phyloP scores from a whole-genome alignment of 2,797 vertebrate genomes.

The Euthynnus affinis region DNA sequence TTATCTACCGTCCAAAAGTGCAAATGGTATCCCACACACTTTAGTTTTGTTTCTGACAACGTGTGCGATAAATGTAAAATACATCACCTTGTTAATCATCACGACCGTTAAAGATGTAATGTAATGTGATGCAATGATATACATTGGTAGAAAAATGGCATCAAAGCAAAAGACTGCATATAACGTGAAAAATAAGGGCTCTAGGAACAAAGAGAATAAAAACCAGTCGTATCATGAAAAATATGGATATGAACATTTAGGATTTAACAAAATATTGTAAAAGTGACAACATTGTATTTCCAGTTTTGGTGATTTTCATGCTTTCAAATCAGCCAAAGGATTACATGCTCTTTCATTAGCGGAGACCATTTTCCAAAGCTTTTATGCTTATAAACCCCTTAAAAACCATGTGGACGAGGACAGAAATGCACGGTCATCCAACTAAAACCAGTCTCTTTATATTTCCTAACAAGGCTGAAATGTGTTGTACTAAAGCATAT shows the following conservation, averaged over 20 bases:
- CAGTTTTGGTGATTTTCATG: not conserved
- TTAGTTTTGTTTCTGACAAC: too few species aligned
- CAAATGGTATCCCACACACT: not conserved
- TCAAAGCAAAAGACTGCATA: not conserved
- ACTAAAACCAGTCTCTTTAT: too few species aligned
- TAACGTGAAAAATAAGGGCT: not conserved
- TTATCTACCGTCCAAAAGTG: not conserved
- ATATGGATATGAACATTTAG: too few species aligned
- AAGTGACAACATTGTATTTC: too few species aligned
- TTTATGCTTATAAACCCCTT: too few species aligned
- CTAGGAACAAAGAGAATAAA: not conserved
- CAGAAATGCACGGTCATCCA: too few species aligned
- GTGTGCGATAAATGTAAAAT: not conserved
- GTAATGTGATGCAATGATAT: not conserved
- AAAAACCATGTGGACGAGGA: too few species aligned
- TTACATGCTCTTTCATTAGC: conserved; percentile 10
- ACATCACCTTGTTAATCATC: not conserved
- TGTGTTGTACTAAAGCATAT: too few species aligned
- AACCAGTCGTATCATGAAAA: too few species aligned
- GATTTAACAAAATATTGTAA: too few species aligned
- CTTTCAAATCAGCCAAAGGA: conserved; percentile 29
- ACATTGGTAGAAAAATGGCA: not conserved
- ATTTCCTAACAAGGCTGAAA: too few species aligned
- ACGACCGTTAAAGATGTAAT: not conserved
- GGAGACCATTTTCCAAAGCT: conserved; percentile 1